phyloP scores from a whole-genome alignment of 1,140 invertebrate species.

The Nephotettix cincticeps region DNA sequence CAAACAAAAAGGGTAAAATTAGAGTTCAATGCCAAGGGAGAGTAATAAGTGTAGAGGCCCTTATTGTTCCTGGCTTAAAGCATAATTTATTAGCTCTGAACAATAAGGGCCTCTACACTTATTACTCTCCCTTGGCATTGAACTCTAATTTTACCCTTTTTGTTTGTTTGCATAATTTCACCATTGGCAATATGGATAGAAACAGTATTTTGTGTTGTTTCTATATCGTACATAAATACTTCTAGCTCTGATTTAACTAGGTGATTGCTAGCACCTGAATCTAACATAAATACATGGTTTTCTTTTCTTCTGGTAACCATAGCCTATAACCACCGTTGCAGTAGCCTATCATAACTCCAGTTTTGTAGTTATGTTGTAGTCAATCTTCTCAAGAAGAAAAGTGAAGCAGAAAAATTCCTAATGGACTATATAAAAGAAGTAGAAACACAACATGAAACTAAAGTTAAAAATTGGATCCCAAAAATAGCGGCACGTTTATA shows the following conservation, averaged over 20 bases:
- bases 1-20: neutral
- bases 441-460: too few relatives aligned
- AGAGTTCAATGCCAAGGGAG: neutral
- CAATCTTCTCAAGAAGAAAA: constrained; percentile 13
- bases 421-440: too few relatives aligned
- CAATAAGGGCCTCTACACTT: neutral
- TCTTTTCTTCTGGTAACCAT: constrained; percentile 13
- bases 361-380: neutral
- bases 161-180: too few relatives aligned
- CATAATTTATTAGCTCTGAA: neutral
- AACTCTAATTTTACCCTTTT: neutral
- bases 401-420: too few relatives aligned
- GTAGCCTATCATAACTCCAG: constrained; percentile 23
- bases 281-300: neutral
- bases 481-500: neutral
- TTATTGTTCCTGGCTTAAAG: neutral
- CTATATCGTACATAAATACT: too few relatives aligned
- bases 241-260: neutral
- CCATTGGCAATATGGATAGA: too few relatives aligned
- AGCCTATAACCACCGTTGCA: constrained; percentile 10
- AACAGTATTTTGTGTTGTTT: too few relatives aligned
- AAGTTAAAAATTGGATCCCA: neutral
- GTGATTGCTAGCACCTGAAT: neutral
- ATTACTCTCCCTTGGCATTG: neutral
- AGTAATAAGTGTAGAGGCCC: neutral